Percentiles rank a stretch among this genome's conserved stretches.
Conservation (phyloP, 2,888 invertebrate genomes). For the Tyria jacobaeae region DNA sequence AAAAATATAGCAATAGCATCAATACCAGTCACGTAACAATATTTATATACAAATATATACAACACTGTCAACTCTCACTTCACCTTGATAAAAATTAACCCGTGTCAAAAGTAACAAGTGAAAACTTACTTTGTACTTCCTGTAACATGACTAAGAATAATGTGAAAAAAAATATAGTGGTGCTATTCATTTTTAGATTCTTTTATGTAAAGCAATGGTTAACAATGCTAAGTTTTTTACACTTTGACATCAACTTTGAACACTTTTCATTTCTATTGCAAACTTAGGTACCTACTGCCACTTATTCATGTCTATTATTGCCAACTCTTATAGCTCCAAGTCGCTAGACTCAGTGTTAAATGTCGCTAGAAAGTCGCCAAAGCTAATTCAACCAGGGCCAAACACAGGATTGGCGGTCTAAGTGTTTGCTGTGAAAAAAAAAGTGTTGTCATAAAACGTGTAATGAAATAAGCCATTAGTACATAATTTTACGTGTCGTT, state of each 20-base stretch:
- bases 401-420: too few relatives aligned
- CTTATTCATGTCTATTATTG: too few relatives aligned
- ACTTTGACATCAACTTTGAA: conserved; percentile 47
- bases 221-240: conserved; percentile 23
- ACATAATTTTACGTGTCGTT: too few relatives aligned
- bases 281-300: not conserved
- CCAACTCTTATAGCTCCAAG: too few relatives aligned
- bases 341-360: too few relatives aligned
- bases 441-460: too few relatives aligned
- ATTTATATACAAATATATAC: not conserved
- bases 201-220: conserved; percentile 17
- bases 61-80: conserved; percentile 72
- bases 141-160: conserved; percentile 58
- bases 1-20: not conserved
- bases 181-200: conserved; percentile 64
- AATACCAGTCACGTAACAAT: conserved; percentile 6
- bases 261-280: conserved; percentile 55
- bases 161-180: conserved; percentile 52
- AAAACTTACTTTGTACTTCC: conserved; percentile 75
- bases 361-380: too few relatives aligned
- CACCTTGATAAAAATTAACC: conserved; percentile 74
- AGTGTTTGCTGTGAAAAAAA: too few relatives aligned
- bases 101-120: conserved; percentile 51
- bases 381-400: too few relatives aligned
- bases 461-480: too few relatives aligned